These are phyloP conservation scores for Dryas iulia DNA, from an alignment of 1,140 invertebrate species.

Conservation along the genomic window DNA sequence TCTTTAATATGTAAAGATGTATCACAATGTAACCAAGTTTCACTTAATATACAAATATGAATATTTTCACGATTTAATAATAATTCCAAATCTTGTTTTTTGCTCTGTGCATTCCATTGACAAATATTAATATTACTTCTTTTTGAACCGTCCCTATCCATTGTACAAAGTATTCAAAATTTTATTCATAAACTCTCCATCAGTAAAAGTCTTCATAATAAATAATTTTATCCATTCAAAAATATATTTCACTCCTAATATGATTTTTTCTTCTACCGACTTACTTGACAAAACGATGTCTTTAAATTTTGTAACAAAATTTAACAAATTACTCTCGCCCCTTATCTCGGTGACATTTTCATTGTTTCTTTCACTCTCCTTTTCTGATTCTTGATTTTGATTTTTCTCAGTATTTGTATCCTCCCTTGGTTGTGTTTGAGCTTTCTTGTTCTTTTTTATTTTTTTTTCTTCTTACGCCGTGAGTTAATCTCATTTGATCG, in stretches of 20 bases:
- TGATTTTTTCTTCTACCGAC: background rate
- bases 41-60: slow-evolving; percentile 23
- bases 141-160: background rate
- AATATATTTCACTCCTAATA: background rate
- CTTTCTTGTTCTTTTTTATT: too few species aligned
- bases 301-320: background rate
- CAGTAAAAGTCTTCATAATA: too few species aligned
- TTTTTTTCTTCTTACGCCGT: too few species aligned
- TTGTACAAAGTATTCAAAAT: too few species aligned
- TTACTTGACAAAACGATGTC: background rate
- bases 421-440: too few species aligned
- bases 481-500: too few species aligned
- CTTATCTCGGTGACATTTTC: background rate
- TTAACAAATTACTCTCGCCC: background rate
- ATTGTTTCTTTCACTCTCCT: too few species aligned
- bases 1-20: slow-evolving; percentile 11
- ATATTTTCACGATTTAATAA: slow-evolving; percentile 17
- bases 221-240: background rate
- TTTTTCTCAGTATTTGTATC: slow-evolving; percentile 24
- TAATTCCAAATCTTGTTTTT: slow-evolving; percentile 5
- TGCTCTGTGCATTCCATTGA: slow-evolving; percentile 31
- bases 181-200: background rate
- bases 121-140: slow-evolving; percentile 8
- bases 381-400: too few species aligned
- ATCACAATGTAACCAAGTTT: slow-evolving; percentile 22